Conservation (phyloP, 1,140 invertebrate species). For the Psilanteris sp. region DNA sequence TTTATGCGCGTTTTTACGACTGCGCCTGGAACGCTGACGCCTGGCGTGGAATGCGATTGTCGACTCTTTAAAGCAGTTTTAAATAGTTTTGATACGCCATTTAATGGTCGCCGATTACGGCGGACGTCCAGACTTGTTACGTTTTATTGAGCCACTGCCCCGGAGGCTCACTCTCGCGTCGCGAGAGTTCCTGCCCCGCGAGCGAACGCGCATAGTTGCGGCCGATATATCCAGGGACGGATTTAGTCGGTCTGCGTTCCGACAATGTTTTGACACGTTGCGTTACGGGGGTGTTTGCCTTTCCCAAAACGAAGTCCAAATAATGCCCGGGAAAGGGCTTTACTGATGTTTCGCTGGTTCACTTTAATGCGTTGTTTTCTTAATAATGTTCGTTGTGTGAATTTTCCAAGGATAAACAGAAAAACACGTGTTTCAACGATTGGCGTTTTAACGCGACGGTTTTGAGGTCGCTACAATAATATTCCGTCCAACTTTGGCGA, state of each 20-base stretch:
- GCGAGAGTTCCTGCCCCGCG: conserved; percentile 8
- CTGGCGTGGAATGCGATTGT: conserved; percentile 52
- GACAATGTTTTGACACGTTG: conserved; percentile 5
- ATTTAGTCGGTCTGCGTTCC: neutral
- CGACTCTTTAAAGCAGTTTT: conserved; percentile 45
- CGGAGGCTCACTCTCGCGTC: conserved; percentile 4
- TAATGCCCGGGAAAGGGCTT: neutral
- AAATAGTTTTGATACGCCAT: conserved; percentile 40
- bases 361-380: too few relatives aligned
- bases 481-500: too few relatives aligned
- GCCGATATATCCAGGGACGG: neutral
- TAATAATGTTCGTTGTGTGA: too few relatives aligned
- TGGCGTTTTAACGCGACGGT: too few relatives aligned
- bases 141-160: conserved; percentile 60
- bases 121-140: conserved; percentile 64
- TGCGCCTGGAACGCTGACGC: conserved; percentile 63
- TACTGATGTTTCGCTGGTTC: too few relatives aligned
- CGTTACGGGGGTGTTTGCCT: neutral
- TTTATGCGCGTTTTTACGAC: conserved; percentile 67
- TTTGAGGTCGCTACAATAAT: too few relatives aligned
- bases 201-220: conserved; percentile 6
- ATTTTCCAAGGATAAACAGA: too few relatives aligned
- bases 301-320: neutral
- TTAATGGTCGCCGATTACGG: conserved; percentile 65
- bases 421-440: too few relatives aligned